A percentile compares a stretch with the other conserved stretches of the same genome.
Evolutionary conservation across 2,797 vertebrate species (phyloP).

Genomic region (Falco columbarius): DNA sequence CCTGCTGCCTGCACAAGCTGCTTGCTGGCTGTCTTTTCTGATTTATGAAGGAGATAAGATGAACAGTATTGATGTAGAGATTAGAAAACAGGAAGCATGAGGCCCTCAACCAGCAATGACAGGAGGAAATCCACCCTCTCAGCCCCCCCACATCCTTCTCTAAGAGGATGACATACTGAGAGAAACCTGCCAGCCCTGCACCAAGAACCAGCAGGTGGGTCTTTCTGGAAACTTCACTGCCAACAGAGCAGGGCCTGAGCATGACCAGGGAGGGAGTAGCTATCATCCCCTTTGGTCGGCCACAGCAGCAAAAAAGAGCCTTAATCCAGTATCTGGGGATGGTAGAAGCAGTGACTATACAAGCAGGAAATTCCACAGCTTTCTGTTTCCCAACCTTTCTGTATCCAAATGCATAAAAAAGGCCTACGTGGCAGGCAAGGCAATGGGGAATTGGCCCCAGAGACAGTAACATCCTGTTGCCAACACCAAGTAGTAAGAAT

Average conservation of each 20-base stretch:
- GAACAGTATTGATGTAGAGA: slow-evolving; percentile 57
- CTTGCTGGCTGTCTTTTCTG: slow-evolving; percentile 2
- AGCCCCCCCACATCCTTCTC: slow-evolving; percentile 15
- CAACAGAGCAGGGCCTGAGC: background rate
- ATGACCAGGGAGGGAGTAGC: background rate
- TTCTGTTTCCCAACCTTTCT: background rate
- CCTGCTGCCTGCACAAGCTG: slow-evolving; percentile 7
- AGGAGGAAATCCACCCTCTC: slow-evolving; percentile 64
- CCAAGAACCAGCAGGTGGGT: slow-evolving; percentile 21
- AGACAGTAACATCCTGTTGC: background rate
- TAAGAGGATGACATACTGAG: slow-evolving; percentile 44
- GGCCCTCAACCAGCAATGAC: slow-evolving; percentile 40
- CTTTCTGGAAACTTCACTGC: slow-evolving; percentile 31
- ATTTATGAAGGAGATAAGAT: slow-evolving; percentile 60
- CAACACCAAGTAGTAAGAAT: background rate
- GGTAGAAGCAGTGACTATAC: background rate
- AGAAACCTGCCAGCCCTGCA: slow-evolving; percentile 1
- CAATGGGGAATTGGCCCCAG: background rate
- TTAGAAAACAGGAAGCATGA: slow-evolving; percentile 76
- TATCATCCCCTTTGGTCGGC: background rate
- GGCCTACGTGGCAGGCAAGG: background rate
- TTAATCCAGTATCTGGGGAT: background rate
- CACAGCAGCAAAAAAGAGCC: background rate
- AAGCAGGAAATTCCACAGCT: background rate
- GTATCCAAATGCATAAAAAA: background rate